Conservation (phyloP, 1,140 invertebrate genomes). For the Drosophila busckii region DNA sequence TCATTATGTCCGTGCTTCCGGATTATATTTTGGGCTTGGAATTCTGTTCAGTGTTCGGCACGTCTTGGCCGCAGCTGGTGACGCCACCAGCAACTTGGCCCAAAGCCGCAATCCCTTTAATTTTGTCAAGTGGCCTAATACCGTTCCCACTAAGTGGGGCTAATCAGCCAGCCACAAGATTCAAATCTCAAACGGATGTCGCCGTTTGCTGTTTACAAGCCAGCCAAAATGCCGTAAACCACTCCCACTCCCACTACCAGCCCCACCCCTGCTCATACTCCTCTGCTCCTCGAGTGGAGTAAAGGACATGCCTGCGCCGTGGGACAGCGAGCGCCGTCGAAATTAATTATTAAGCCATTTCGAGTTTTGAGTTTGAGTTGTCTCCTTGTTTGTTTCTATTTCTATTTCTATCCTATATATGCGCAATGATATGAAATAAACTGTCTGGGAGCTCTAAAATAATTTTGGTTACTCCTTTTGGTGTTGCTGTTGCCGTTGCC, state of each 20-base stretch:
- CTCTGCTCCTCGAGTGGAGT: neutral
- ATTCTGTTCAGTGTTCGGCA: constrained; percentile 60
- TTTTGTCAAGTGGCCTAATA: constrained; percentile 73
- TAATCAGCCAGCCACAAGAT: constrained; percentile 67
- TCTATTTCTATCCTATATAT: constrained; percentile 16
- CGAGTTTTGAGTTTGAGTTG: no score
- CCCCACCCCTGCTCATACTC: neutral
- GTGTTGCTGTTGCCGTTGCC: neutral
- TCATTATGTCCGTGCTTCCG: constrained; percentile 71
- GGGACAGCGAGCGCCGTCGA: constrained; percentile 28
- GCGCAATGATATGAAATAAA: constrained; percentile 45
- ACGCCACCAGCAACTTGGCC: neutral
- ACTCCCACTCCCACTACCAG: neutral
- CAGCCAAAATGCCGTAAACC: constrained; percentile 2
- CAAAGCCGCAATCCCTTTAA: constrained; percentile 47
- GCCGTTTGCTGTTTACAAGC: constrained; percentile 50
- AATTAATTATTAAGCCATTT: constrained; percentile 67
- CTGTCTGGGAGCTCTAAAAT: constrained; percentile 27
- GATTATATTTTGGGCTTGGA: constrained; percentile 71
- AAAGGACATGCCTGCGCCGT: constrained; percentile 8
- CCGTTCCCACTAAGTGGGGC: constrained; percentile 71
- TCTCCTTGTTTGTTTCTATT: no score
- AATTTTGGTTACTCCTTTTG: neutral
- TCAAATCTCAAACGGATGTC: constrained; percentile 71
- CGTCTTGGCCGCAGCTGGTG: constrained; percentile 42